These are phyloP conservation scores for Atractosteus spatula DNA, from an alignment of 2,113 vertebrate species.

Conservation along the genomic window DNA sequence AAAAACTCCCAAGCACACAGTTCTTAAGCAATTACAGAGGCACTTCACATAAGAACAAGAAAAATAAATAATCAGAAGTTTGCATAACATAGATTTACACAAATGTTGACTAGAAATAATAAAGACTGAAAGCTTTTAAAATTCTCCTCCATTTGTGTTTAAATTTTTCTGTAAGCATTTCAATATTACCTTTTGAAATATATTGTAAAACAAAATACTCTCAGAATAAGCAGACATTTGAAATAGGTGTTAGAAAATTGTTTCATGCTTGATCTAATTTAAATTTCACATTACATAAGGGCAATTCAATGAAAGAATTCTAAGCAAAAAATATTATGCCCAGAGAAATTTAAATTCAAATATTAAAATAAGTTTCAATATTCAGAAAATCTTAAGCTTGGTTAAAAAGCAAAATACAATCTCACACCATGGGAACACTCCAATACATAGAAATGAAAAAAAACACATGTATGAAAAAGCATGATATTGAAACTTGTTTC, in stretches of 20 bases:
- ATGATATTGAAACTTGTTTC: constrained; percentile 9
- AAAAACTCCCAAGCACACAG: no score
- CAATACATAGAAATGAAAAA: neutral
- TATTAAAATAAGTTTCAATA: constrained; percentile 4
- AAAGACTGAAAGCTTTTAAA: no score
- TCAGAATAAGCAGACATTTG: no score
- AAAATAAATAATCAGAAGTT: no score
- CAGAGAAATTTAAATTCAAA: neutral
- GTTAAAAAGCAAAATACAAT: neutral
- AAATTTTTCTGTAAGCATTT: neutral
- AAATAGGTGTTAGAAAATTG: no score
- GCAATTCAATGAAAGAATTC: neutral
- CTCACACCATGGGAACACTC: neutral
- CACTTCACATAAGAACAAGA: no score
- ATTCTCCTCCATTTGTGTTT: no score
- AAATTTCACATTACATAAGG: neutral
- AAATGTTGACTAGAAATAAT: no score
- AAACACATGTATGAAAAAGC: neutral
- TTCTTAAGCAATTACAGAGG: no score
- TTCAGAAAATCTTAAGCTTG: neutral
- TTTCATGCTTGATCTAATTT: neutral
- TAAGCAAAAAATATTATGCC: neutral
- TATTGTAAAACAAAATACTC: no score
- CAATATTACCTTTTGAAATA: no score
- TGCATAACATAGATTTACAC: no score